Evolutionary conservation across 2,797 vertebrate genomes (phyloP).

Genomic region (Tapera naevia): DNA sequence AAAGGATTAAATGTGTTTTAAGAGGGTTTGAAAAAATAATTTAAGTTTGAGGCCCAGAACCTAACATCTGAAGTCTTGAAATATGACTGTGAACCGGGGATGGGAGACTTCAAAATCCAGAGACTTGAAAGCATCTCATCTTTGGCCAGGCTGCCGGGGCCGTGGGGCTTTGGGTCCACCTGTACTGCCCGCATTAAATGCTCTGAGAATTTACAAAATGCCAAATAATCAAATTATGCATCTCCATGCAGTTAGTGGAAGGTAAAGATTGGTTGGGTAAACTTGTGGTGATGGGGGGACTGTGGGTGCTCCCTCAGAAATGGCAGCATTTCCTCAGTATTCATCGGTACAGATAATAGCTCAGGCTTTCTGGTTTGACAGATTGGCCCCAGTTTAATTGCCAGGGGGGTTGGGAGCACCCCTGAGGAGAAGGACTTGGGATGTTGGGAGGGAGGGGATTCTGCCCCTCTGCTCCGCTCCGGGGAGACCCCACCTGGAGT

Average conservation of each 20-base stretch:
- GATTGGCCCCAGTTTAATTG: accelerated
- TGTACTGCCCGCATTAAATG: background rate
- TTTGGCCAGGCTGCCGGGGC: background rate
- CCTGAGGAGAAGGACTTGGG: no score
- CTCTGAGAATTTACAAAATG: background rate
- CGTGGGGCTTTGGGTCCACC: background rate
- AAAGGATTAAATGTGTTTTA: constrained; percentile 64
- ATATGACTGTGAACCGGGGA: background rate
- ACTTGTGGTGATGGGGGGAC: accelerated
- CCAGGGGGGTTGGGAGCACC: no score
- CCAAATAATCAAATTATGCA: background rate
- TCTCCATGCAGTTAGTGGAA: background rate
- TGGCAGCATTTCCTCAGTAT: accelerated
- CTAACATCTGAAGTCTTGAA: constrained; percentile 16
- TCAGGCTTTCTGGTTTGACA: background rate
- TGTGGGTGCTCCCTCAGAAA: background rate
- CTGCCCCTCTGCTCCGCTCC: no score
- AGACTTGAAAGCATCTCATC: background rate
- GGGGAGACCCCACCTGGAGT: no score
- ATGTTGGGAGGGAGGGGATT: no score
- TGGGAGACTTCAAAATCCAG: background rate
- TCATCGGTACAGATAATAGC: accelerated
- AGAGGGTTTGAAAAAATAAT: constrained; percentile 44
- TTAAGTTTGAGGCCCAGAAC: constrained; percentile 34
- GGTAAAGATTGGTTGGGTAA: background rate